Base-by-base conservation (phyloP, 2,113 vertebrate species). In the Cacatua alba region DNA sequence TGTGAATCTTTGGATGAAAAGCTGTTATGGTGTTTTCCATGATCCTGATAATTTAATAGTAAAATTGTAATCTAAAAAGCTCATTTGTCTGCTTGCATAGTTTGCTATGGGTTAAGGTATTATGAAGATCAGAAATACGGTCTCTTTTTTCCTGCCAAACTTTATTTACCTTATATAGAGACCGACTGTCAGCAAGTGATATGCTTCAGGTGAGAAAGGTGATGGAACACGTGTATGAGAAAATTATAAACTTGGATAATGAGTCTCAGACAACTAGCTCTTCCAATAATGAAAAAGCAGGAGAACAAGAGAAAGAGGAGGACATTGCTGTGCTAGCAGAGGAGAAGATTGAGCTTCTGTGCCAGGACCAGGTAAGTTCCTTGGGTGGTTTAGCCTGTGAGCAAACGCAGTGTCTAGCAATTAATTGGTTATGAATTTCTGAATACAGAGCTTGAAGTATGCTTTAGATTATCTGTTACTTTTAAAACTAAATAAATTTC, bases 181-280 rank as follows among this genome's bases (percentile, higher is more conserved):
- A 99, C 67, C 98, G 99, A 14, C 98, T 99, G 43, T 99, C 99
- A 5, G 99, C 99, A 88, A 99, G 99, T 53, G 99, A 99, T 97
- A 99, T 99, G 99, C 99, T 99, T 15, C 99, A 99, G 91, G 99
- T 99, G 92, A 98, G 99, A 60, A 99, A 99, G 82, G 99, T 99
- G 94, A 99, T 99, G 99, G 99, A 99, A 69, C 99, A 99, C 0
- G 99, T 99, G 11, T 99, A 99, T 49, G 99, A 99, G 98, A 99
- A 99, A 97, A 99, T 99, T 92, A 99, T 99, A 43, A 99, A 99
- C 96, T 95, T 99, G 95, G 99, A 99, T 97, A 99, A 99, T 0
- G 99, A 99, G 95, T 99, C 99, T 19, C 99, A 99, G 97, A 99
- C 99, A 85, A 99, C 99, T 19, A 99, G 99, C 94, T 99, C 99